Evolutionary conservation across 2,888 invertebrate genomes (phyloP).

Genomic region (Clivina fossor): DNA sequence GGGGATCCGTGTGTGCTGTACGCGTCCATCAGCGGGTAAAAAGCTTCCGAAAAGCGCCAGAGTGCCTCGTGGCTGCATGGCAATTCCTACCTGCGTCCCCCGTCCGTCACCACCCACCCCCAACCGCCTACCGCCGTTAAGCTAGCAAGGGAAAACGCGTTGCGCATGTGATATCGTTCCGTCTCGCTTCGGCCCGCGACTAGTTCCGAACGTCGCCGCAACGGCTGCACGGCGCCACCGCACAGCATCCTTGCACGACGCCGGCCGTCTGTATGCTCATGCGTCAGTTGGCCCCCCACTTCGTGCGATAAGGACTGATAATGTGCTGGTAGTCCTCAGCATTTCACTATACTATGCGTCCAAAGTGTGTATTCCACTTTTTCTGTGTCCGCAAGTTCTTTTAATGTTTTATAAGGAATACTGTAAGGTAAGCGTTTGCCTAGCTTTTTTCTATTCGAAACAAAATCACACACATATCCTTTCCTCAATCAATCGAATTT

Average conservation of each 20-base stretch:
- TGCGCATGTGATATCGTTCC: background rate
- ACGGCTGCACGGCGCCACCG: conserved; percentile 49
- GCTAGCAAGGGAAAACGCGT: background rate
- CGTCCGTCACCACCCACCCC: background rate
- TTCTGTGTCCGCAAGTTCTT: conserved; percentile 54
- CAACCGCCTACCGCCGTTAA: background rate
- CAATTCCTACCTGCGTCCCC: background rate
- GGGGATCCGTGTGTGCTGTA: background rate
- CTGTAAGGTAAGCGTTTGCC: conserved; percentile 52
- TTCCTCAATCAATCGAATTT: too few species aligned
- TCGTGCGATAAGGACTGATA: conserved; percentile 54
- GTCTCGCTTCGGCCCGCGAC: conserved; percentile 24
- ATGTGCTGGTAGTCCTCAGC: conserved; percentile 54
- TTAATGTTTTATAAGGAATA: conserved; percentile 50
- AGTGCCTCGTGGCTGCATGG: conserved; percentile 3
- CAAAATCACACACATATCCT: conserved; percentile 1
- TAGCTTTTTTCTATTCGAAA: too few species aligned
- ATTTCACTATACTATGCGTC: conserved; percentile 56
- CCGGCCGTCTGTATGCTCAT: conserved; percentile 47
- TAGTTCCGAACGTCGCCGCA: conserved; percentile 27
- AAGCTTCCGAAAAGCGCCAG: conserved; percentile 12
- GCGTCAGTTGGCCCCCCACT: conserved; percentile 52
- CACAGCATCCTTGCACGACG: conserved; percentile 55
- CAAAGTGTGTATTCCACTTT: conserved; percentile 55
- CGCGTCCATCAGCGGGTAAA: conserved; percentile 18